Percentiles rank a stretch among this genome's conserved stretches.
Conservation (phyloP, 2,888 invertebrate genomes). For the Pseudococcus longispinus region DNA sequence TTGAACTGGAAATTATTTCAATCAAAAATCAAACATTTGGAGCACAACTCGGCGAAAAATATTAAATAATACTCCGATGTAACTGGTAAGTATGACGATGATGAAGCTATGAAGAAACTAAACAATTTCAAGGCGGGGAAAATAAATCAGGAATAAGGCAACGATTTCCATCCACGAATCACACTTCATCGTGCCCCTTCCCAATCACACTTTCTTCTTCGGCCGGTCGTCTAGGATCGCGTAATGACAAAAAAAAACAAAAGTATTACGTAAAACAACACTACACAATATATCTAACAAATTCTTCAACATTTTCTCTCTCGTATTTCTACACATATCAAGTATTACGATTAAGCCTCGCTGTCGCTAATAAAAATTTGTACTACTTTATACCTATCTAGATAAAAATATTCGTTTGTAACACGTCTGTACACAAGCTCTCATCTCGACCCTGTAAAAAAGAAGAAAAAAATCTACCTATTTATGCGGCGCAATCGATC, state of each 20-base stretch:
- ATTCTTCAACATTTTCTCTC: not conserved
- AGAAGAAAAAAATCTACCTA: not conserved
- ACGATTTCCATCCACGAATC: not conserved
- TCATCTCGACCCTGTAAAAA: not conserved
- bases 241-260: not conserved
- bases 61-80: not conserved
- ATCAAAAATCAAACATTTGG: not conserved
- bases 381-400: slow-evolving; percentile 17
- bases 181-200: not conserved
- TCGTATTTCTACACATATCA: not conserved
- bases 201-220: no score
- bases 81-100: not conserved
- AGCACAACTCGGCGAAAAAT: not conserved
- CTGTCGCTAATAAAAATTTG: slow-evolving; percentile 21
- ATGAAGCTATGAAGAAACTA: no score
- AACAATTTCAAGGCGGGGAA: no score
- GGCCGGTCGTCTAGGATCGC: not conserved
- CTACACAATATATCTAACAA: not conserved
- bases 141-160: no score
- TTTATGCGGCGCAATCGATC: not conserved
- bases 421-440: slow-evolving; percentile 11
- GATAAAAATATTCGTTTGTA: not conserved
- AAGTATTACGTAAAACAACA: no score
- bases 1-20: not conserved
- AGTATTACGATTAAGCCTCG: not conserved